These are phyloP conservation scores for Hydropsyche tenuis DNA, from an alignment of 1,140 invertebrate species.

Conservation along the genomic window DNA sequence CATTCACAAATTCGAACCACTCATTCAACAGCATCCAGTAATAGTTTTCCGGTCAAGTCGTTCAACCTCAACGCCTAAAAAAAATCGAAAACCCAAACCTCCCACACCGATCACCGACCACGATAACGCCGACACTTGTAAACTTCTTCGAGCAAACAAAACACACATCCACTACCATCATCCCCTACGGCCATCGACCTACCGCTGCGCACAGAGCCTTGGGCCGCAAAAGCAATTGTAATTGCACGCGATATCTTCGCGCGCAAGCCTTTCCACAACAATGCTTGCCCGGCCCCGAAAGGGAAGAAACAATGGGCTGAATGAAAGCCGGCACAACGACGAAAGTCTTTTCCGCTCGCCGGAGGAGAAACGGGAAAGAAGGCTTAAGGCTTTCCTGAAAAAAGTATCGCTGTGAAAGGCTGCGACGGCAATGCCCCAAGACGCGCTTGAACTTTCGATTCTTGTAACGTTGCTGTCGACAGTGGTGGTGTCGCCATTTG, in stretches of 20 bases:
- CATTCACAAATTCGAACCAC: no score
- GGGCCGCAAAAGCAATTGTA: constrained; percentile 38
- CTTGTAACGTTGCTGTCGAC: background rate
- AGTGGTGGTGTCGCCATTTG: constrained; percentile 13
- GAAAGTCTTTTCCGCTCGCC: constrained; percentile 25
- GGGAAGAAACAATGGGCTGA: constrained; percentile 38
- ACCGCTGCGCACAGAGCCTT: constrained; percentile 17
- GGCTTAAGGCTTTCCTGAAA: constrained; percentile 6
- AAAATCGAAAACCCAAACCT: no score
- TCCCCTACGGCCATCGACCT: no score
- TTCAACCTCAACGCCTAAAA: no score
- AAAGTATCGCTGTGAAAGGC: constrained; percentile 11
- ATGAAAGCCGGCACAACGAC: background rate
- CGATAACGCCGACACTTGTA: no score
- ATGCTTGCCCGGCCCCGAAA: constrained; percentile 1
- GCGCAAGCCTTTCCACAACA: constrained; percentile 24
- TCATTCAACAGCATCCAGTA: no score
- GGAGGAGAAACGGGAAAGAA: constrained; percentile 7
- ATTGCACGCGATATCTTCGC: constrained; percentile 40
- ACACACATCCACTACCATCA: no score
- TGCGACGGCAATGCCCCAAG: background rate
- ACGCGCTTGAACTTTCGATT: constrained; percentile 11
- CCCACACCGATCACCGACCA: no score
- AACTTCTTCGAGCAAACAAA: no score
- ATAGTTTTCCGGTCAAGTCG: no score